These are phyloP conservation scores for Candoia aspera DNA, from an alignment of 2,113 vertebrate species.

Conservation along the genomic window DNA sequence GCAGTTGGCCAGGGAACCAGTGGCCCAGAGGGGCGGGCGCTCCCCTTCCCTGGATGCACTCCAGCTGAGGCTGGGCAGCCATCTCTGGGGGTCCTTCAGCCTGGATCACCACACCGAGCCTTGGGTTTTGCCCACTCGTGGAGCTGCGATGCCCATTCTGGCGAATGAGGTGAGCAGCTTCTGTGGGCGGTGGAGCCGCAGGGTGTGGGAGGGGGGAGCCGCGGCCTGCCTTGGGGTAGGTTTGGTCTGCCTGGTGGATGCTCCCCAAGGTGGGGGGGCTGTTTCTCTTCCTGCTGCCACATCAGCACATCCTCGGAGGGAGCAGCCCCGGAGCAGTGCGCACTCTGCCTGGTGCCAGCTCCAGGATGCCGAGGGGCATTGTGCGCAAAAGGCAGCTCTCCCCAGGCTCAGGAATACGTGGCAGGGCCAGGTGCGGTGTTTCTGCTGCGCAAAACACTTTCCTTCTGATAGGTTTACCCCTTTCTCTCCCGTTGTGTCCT, in stretches of 20 bases:
- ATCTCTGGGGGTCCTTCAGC: background rate
- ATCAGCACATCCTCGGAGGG: background rate
- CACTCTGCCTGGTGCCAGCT: background rate
- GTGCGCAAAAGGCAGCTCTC: background rate
- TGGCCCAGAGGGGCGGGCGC: background rate
- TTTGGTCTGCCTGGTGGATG: too few relatives aligned
- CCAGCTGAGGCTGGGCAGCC: background rate
- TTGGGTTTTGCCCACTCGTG: background rate
- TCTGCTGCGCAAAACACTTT: slow-evolving; percentile 1
- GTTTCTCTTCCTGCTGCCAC: background rate
- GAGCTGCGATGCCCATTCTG: background rate
- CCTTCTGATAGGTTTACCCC: background rate
- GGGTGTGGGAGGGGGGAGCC: too few relatives aligned
- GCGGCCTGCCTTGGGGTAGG: too few relatives aligned
- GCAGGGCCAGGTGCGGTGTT: background rate
- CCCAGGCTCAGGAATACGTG: background rate
- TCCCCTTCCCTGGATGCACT: background rate
- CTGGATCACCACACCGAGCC: too few relatives aligned
- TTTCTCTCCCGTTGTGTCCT: background rate
- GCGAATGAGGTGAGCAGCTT: too few relatives aligned
- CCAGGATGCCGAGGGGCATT: background rate
- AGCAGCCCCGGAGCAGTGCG: background rate
- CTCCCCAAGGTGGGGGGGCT: background rate
- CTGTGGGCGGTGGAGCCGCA: too few relatives aligned
- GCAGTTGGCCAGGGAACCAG: background rate